Conservation (phyloP, 2,888 invertebrate genomes). For the Eupithecia insigniata region DNA sequence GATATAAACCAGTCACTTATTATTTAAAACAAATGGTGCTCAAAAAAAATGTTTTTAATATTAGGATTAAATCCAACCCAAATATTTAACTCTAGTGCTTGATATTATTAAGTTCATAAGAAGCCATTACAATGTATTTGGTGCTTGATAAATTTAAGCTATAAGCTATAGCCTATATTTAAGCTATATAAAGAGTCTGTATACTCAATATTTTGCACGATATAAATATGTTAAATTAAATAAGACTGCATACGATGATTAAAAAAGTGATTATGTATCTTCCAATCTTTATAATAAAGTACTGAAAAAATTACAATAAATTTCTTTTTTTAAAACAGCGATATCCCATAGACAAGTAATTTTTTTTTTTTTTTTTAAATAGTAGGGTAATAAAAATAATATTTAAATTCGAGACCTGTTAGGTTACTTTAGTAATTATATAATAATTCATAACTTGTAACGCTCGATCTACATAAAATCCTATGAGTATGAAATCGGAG, state of each 20-base stretch:
- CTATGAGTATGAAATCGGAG: background rate
- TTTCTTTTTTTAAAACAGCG: background rate
- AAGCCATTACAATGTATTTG: background rate
- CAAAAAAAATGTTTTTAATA: background rate
- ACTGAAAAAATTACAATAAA: background rate
- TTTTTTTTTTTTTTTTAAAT: too few species aligned
- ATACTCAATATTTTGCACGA: background rate
- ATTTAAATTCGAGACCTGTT: background rate
- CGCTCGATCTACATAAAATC: background rate
- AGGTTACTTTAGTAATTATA: background rate
- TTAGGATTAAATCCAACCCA: background rate
- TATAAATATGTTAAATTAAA: background rate
- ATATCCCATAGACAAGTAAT: background rate
- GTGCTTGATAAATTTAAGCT: background rate
- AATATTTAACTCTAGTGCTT: background rate
- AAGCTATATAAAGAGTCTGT: background rate
- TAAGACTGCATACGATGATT: background rate
- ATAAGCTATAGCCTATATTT: too few species aligned
- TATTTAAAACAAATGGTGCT: background rate
- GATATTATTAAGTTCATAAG: background rate
- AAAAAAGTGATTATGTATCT: slow-evolving; percentile 1
- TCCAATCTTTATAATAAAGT: slow-evolving; percentile 2
- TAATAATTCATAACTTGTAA: too few species aligned
- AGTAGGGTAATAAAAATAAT: too few species aligned
- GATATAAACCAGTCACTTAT: background rate